phyloP scores from a whole-genome alignment of 2,797 vertebrate species.

The Anguilla obscura region DNA sequence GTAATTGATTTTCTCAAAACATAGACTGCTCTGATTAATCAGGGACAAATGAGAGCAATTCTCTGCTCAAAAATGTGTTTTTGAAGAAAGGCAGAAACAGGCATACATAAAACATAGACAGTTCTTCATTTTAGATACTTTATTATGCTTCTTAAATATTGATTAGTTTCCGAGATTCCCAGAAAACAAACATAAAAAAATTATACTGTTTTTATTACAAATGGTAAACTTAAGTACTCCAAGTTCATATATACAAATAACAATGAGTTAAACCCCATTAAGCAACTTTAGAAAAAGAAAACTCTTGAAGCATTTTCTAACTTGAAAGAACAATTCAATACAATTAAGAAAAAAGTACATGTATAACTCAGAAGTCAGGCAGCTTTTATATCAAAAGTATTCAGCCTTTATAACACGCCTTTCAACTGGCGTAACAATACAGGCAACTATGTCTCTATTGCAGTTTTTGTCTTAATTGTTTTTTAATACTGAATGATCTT shows the following conservation, averaged over 20 bases:
- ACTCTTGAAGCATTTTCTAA: constrained; percentile 88
- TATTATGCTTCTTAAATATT: constrained; percentile 94
- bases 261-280: constrained; percentile 95
- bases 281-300: constrained; percentile 90
- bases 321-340: constrained; percentile 85
- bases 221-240: constrained; percentile 97
- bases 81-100: constrained; percentile 52
- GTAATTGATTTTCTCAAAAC: neutral
- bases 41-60: neutral
- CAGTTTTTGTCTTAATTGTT: constrained; percentile 64
- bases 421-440: constrained; percentile 71
- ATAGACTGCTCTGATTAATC: neutral
- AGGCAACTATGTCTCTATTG: constrained; percentile 86
- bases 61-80: constrained; percentile 7
- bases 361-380: constrained; percentile 82
- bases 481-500: constrained; percentile 93
- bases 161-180: constrained; percentile 84
- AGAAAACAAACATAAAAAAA: constrained; percentile 93
- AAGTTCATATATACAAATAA: constrained; percentile 97
- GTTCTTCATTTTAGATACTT: constrained; percentile 76
- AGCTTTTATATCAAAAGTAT: constrained; percentile 68
- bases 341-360: constrained; percentile 88
- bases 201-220: constrained; percentile 93
- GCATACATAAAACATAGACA: constrained; percentile 52
- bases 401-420: constrained; percentile 62